Evolutionary conservation across 2,888 invertebrate species (phyloP).

Genomic region (Dicranocentrus wangi): DNA sequence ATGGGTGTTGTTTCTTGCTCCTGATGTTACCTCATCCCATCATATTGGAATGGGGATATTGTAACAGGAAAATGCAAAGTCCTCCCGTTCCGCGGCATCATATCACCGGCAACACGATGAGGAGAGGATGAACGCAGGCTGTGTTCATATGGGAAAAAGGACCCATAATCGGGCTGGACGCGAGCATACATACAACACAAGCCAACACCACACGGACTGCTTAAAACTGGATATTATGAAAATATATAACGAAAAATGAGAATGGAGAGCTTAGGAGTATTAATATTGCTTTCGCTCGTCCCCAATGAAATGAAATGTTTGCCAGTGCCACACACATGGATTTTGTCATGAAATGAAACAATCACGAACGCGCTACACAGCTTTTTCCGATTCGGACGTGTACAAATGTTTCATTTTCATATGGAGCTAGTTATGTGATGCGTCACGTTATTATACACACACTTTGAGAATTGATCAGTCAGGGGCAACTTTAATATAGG

Average conservation of each 20-base stretch:
- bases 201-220: no score
- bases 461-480: constrained; percentile 36
- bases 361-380: no score
- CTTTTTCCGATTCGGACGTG: neutral
- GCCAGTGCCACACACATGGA: neutral
- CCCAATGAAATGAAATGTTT: no score
- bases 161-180: constrained; percentile 1
- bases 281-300: no score
- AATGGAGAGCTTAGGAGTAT: no score
- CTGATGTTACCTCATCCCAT: constrained; percentile 44
- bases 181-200: no score
- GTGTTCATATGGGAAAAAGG: constrained; percentile 26
- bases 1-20: constrained; percentile 37
- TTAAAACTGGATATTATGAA: no score
- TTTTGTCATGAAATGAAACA: constrained; percentile 31
- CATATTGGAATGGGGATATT: constrained; percentile 36
- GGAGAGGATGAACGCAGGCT: constrained; percentile 27
- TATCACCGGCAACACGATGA: no score
- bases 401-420: constrained; percentile 59
- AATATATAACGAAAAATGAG: no score
- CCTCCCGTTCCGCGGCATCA: neutral
- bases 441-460: constrained; percentile 1
- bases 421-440: constrained; percentile 27
- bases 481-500: constrained; percentile 54
- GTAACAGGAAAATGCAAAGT: constrained; percentile 24